These are phyloP conservation scores for Brachionus rotundiformis DNA, from an alignment of 1,140 invertebrate species.

Conservation along the genomic window DNA sequence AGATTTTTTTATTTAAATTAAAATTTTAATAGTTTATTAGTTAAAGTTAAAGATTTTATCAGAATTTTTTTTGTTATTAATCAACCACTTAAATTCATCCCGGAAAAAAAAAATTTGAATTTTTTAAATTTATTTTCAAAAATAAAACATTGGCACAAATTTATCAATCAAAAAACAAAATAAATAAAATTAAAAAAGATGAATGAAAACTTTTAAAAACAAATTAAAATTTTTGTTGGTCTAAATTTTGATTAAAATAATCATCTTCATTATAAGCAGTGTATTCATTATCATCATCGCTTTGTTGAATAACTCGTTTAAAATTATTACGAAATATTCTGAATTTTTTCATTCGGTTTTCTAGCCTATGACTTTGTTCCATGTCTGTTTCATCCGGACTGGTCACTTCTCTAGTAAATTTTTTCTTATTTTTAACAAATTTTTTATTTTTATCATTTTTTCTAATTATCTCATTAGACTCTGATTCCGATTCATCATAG, in stretches of 20 bases:
- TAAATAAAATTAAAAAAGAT: neutral
- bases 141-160: neutral
- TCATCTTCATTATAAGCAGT: slow-evolving; percentile 48
- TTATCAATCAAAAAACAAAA: neutral
- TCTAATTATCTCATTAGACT: neutral
- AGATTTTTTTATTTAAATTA: too few relatives aligned
- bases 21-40: too few relatives aligned
- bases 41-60: too few relatives aligned
- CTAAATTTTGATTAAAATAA: slow-evolving; percentile 26
- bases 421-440: neutral
- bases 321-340: neutral
- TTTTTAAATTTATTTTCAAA: neutral
- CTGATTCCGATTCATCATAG: neutral
- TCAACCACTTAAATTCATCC: too few relatives aligned
- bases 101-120: neutral
- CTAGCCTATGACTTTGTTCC: neutral
- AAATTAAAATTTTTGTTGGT: neutral
- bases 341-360: slow-evolving; percentile 19
- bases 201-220: neutral
- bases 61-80: too few relatives aligned
- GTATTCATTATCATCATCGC: slow-evolving; percentile 36
- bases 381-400: slow-evolving; percentile 24
- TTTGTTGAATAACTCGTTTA: neutral
- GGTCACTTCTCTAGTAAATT: neutral
- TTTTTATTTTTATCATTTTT: neutral